Conservation (phyloP, 2,797 vertebrate genomes). For the Dipus sagitta region DNA sequence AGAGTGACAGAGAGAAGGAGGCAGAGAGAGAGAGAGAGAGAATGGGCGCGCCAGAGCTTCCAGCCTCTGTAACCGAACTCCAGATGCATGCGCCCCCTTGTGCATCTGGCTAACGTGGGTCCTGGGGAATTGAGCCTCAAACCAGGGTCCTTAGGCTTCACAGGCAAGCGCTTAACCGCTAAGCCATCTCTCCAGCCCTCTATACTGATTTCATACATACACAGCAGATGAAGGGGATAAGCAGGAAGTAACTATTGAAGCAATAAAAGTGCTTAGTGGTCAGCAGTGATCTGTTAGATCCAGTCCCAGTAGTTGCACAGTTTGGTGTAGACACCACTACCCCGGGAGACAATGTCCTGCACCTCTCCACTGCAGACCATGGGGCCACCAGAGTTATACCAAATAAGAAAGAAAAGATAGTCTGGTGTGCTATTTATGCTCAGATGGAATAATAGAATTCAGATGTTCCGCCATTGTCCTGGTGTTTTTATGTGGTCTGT, state of each 20-base stretch:
- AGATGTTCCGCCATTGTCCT: rapidly evolving
- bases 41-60: no score
- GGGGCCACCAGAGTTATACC: not conserved
- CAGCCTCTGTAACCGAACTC: no score
- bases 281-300: constrained; percentile 86
- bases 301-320: constrained; percentile 89
- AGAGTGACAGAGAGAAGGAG: no score
- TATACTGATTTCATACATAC: not conserved
- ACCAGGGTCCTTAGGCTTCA: no score
- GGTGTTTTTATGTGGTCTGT: no score
- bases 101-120: no score
- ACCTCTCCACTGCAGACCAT: not conserved
- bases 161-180: no score
- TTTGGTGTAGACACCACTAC: constrained; percentile 89
- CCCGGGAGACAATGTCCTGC: constrained; percentile 89
- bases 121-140: no score
- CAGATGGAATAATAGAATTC: not conserved
- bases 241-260: rapidly evolving
- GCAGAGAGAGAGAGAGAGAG: no score
- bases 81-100: no score
- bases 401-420: not conserved
- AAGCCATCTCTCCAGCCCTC: no score
- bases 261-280: constrained; percentile 77
- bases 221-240: not conserved
- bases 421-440: not conserved